Conservation (phyloP, 1,140 invertebrate species). For the Leptinotarsa undecemlineata region DNA sequence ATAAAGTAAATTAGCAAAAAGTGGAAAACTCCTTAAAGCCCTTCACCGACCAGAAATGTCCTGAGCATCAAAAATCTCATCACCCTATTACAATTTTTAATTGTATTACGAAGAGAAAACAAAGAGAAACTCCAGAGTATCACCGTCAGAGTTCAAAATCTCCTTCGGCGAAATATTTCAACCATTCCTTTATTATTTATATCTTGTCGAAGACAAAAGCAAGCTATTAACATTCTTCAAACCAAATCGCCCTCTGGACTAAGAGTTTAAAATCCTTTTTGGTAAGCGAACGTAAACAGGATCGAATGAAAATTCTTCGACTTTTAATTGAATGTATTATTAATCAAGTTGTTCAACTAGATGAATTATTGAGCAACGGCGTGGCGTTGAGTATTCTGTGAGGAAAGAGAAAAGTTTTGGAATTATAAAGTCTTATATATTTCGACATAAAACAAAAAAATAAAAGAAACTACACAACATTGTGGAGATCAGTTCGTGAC, state of each 20-base stretch:
- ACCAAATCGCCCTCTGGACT: neutral
- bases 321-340: slow-evolving; percentile 48
- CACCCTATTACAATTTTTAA: slow-evolving; percentile 9
- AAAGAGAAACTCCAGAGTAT: slow-evolving; percentile 15
- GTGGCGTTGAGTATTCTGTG: neutral
- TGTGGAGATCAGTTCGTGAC: too few relatives aligned
- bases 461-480: too few relatives aligned
- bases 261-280: slow-evolving; percentile 36
- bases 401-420: too few relatives aligned
- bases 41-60: neutral
- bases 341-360: slow-evolving; percentile 39
- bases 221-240: neutral
- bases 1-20: neutral
- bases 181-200: slow-evolving; percentile 38
- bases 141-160: slow-evolving; percentile 32
- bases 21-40: neutral
- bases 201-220: slow-evolving; percentile 36
- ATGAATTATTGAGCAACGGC: slow-evolving; percentile 37
- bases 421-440: too few relatives aligned
- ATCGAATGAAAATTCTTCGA: slow-evolving; percentile 46
- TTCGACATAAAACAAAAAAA: too few relatives aligned
- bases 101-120: neutral
- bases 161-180: slow-evolving; percentile 31
- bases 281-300: slow-evolving; percentile 37
- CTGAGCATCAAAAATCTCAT: slow-evolving; percentile 1